phyloP scores from a whole-genome alignment of 2,888 invertebrate species.

The Galeopsomyia nigrocyanea region DNA sequence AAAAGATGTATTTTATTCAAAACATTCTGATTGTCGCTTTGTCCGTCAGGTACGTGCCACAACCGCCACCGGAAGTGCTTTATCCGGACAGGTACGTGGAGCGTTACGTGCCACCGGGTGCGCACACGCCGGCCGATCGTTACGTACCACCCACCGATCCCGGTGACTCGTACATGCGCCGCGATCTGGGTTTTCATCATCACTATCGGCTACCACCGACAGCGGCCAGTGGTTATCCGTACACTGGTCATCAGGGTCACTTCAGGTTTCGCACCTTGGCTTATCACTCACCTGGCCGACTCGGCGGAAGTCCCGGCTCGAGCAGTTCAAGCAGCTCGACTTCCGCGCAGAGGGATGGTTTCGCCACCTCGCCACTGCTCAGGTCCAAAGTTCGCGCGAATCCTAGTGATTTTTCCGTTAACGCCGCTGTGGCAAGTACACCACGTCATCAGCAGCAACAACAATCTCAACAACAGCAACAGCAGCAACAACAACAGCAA shows the following conservation, averaged over 20 bases:
- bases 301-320: slow-evolving; percentile 70
- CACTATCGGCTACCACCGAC: slow-evolving; percentile 73
- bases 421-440: slow-evolving; percentile 55
- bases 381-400: slow-evolving; percentile 65
- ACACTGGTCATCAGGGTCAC: slow-evolving; percentile 62
- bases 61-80: slow-evolving; percentile 66
- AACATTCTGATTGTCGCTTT: not conserved
- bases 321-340: slow-evolving; percentile 70
- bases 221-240: slow-evolving; percentile 52
- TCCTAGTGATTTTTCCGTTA: slow-evolving; percentile 52
- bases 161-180: slow-evolving; percentile 73
- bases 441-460: slow-evolving; percentile 65
- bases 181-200: slow-evolving; percentile 72
- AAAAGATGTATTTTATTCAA: too few relatives aligned
- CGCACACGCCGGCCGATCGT: slow-evolving; percentile 80
- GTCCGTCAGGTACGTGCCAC: slow-evolving; percentile 73
- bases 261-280: slow-evolving; percentile 65
- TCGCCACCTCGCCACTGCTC: slow-evolving; percentile 67
- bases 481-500: slow-evolving; percentile 23
- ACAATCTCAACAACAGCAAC: slow-evolving; percentile 23
- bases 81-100: slow-evolving; percentile 67
- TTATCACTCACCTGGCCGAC: slow-evolving; percentile 64
- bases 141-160: slow-evolving; percentile 74
- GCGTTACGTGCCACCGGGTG: slow-evolving; percentile 78
- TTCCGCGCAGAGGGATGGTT: slow-evolving; percentile 67